Percentiles rank a stretch among this genome's conserved stretches.
phyloP scores from a whole-genome alignment of 1,140 invertebrate genomes.

The Eriosoma lanigerum region DNA sequence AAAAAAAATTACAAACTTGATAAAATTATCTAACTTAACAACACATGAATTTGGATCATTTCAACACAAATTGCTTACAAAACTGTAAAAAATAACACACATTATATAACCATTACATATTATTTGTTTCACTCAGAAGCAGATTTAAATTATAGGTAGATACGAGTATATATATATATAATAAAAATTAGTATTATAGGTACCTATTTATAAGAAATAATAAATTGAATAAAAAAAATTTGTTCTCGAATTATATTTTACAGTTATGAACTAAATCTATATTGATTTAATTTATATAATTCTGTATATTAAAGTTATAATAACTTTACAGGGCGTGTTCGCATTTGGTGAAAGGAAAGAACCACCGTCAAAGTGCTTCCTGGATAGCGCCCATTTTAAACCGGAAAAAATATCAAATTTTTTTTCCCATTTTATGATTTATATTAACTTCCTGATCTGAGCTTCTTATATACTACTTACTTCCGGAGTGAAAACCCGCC shows the following conservation, averaged over 20 bases:
- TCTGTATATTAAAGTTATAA: constrained; percentile 26
- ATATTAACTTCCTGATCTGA: constrained; percentile 33
- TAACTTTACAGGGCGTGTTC: constrained; percentile 3
- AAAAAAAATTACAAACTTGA: too few species aligned
- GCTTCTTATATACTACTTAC: constrained; percentile 40
- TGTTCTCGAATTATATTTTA: background rate
- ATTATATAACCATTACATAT: too few species aligned
- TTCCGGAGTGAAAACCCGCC: constrained; percentile 34
- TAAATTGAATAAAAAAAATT: background rate
- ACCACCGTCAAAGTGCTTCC: constrained; percentile 21
- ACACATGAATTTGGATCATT: too few species aligned
- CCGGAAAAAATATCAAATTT: constrained; percentile 42
- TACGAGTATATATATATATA: too few species aligned
- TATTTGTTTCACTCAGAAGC: too few species aligned
- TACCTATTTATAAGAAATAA: too few species aligned
- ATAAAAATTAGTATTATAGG: too few species aligned
- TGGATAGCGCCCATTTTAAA: constrained; percentile 24
- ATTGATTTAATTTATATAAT: too few species aligned
- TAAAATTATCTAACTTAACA: too few species aligned
- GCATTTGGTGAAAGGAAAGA: constrained; percentile 27
- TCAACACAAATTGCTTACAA: too few species aligned
- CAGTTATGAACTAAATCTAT: background rate
- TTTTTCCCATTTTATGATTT: constrained; percentile 43
- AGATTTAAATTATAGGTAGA: too few species aligned
- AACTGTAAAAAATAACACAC: too few species aligned